A percentile compares a stretch with the other conserved stretches of the same genome.
These are phyloP conservation scores for Lepidochitona cinerea DNA, from an alignment of 2,888 invertebrate species.

Conservation along the genomic window DNA sequence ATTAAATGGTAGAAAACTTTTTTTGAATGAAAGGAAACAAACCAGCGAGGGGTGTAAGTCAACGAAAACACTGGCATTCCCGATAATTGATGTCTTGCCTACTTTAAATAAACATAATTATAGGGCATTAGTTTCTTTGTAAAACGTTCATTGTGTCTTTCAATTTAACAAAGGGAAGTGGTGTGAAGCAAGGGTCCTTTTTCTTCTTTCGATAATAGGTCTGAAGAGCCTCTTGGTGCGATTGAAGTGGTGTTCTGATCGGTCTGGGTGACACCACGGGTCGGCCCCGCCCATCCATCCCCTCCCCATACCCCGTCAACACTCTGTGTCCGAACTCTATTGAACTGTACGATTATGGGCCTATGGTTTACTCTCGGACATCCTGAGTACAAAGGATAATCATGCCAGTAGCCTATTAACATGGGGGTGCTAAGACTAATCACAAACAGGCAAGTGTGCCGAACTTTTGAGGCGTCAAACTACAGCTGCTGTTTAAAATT, in stretches of 20 bases:
- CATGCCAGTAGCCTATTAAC: background rate
- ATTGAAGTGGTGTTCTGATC: background rate
- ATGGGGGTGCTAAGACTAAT: background rate
- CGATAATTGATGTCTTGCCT: background rate
- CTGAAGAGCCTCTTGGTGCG: background rate
- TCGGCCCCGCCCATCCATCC: background rate
- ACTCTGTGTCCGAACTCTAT: background rate
- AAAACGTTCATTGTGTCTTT: background rate
- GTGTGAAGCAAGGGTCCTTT: background rate
- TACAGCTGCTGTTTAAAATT: no score
- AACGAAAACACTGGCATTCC: background rate
- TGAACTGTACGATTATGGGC: background rate
- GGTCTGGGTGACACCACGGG: background rate
- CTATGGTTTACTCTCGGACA: background rate
- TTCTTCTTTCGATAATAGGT: background rate
- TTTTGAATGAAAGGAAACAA: no score
- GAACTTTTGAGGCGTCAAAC: no score
- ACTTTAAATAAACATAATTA: background rate
- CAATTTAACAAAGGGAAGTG: background rate
- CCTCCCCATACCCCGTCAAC: background rate
- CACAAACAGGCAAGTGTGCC: slow-evolving; percentile 6
- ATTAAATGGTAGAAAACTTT: no score
- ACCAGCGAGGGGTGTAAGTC: background rate
- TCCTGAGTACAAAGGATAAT: background rate
- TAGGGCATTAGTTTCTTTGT: background rate